Evolutionary conservation across 2,797 vertebrate species (phyloP).

Genomic region (Chelonia mydas): DNA sequence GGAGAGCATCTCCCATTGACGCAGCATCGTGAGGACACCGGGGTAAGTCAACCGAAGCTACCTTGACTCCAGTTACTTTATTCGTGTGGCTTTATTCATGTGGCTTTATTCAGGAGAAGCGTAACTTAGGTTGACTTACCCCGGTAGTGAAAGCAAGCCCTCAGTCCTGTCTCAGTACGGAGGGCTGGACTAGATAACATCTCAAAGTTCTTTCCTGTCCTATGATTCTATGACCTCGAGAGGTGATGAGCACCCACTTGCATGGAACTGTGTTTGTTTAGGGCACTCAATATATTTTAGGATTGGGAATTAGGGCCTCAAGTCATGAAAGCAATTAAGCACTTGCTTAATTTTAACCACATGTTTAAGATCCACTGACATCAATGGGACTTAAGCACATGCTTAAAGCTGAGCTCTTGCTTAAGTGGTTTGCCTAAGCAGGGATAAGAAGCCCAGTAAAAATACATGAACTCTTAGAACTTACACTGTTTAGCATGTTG

Average conservation of each 20-base stretch:
- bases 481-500: not conserved
- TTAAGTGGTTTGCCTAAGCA: not conserved
- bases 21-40: too few species aligned
- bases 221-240: not conserved
- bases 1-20: too few species aligned
- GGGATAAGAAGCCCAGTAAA: not conserved
- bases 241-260: not conserved
- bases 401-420: not conserved
- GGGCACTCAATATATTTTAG: not conserved
- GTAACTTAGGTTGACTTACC: too few species aligned
- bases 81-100: too few species aligned
- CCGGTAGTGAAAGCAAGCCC: too few species aligned
- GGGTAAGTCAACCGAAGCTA: too few species aligned
- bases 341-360: not conserved
- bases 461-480: not conserved
- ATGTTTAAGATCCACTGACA: not conserved
- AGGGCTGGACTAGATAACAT: too few species aligned
- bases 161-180: too few species aligned
- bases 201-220: too few species aligned
- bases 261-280: not conserved
- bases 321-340: not conserved
- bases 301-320: not conserved
- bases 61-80: too few species aligned
- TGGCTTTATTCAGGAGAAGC: too few species aligned
- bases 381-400: not conserved